Evolutionary conservation across 2,888 invertebrate genomes (phyloP).

Genomic region (Agrochola litura): DNA sequence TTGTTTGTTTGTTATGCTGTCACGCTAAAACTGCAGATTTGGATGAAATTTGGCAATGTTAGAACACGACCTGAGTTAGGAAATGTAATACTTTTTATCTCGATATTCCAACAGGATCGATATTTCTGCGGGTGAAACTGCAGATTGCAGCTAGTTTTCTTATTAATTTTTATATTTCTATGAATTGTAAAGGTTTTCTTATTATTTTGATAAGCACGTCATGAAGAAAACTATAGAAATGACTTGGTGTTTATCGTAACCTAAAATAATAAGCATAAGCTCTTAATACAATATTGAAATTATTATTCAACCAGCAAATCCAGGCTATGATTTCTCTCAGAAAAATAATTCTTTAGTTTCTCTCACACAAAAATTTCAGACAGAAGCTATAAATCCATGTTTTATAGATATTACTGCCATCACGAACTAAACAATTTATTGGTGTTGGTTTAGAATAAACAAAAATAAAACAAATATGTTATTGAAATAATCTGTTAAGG

Average conservation of each 20-base stretch:
- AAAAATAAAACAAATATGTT: conserved; percentile 11
- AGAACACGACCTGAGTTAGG: too few species aligned
- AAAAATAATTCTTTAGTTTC: neutral
- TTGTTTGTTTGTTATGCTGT: too few species aligned
- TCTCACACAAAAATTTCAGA: neutral
- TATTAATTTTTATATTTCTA: too few species aligned
- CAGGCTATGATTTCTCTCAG: neutral
- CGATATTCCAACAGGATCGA: too few species aligned
- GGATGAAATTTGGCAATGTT: too few species aligned
- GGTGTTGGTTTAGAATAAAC: conserved; percentile 9
- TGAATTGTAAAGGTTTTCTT: neutral
- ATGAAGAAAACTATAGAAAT: neutral
- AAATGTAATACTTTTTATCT: too few species aligned
- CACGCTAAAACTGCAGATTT: too few species aligned
- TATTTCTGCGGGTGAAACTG: too few species aligned
- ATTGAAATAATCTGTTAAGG: neutral
- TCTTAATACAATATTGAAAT: neutral
- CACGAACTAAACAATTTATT: conserved; percentile 29
- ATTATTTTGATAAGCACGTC: neutral
- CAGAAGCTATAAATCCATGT: conserved; percentile 21
- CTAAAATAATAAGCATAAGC: neutral
- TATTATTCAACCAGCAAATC: conserved; percentile 12
- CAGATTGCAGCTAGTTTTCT: too few species aligned
- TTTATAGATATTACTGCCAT: conserved; percentile 27
- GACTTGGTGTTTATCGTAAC: neutral